A percentile compares a stretch with the other conserved stretches of the same genome.
phyloP scores from a whole-genome alignment of 2,797 vertebrate species.

The Emys orbicularis region DNA sequence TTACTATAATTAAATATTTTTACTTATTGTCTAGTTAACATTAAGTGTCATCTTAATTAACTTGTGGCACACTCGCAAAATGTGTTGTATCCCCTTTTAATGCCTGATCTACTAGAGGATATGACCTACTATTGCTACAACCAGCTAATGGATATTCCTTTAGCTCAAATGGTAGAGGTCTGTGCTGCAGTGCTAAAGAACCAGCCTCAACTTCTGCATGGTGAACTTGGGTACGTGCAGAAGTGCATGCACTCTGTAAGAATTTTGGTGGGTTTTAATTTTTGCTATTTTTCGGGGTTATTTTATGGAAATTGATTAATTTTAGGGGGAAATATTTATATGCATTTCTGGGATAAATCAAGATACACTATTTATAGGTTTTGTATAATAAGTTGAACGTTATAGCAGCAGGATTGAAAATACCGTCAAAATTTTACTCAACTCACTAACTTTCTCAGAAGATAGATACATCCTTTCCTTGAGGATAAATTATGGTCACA shows the following conservation, averaged over 20 bases:
- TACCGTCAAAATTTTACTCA: neutral
- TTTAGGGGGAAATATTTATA: neutral
- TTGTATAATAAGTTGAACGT: neutral
- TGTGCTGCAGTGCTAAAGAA: neutral
- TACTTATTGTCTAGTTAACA: no score
- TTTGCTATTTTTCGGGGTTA: neutral
- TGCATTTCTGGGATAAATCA: neutral
- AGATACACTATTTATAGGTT: neutral
- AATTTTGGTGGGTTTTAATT: neutral
- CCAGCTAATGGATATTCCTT: neutral
- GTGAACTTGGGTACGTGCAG: neutral
- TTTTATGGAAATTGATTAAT: neutral
- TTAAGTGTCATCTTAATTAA: no score
- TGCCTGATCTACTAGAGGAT: neutral
- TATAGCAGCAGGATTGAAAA: neutral
- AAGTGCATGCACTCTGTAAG: neutral
- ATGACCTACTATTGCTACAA: neutral
- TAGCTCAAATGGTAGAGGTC: neutral
- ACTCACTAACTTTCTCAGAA: neutral
- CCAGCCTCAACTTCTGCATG: neutral
- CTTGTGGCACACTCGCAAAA: neutral
- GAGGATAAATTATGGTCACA: neutral
- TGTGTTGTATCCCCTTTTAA: neutral
- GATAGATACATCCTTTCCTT: slow-evolving; percentile 3
- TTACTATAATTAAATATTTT: no score